A percentile compares a stretch with the other conserved stretches of the same genome.
Evolutionary conservation across 2,888 invertebrate species (phyloP).

Genomic region (Drosophila testacea): DNA sequence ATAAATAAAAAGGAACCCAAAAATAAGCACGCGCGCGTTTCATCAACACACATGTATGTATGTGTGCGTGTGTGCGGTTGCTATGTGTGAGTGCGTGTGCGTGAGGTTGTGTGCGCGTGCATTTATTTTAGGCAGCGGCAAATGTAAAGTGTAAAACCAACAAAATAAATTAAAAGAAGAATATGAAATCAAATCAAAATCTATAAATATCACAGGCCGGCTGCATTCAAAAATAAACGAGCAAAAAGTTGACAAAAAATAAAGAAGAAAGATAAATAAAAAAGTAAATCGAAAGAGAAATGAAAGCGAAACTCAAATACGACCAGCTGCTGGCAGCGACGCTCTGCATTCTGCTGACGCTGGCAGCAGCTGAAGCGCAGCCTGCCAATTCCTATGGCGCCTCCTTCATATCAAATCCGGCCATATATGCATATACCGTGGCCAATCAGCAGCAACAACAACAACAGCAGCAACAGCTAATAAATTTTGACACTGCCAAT

Average conservation of each 20-base stretch:
- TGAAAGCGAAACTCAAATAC: slow-evolving; percentile 65
- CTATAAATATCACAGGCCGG: slow-evolving; percentile 52
- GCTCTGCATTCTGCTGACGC: slow-evolving; percentile 36
- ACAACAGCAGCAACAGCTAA: slow-evolving; percentile 55
- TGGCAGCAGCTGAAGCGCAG: slow-evolving; percentile 38
- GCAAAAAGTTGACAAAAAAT: slow-evolving; percentile 31
- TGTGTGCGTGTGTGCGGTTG: slow-evolving; percentile 28
- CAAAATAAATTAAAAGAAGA: slow-evolving; percentile 35
- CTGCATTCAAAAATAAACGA: slow-evolving; percentile 42
- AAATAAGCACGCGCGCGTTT: slow-evolving; percentile 67
- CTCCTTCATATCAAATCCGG: slow-evolving; percentile 81
- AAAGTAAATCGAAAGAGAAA: slow-evolving; percentile 45
- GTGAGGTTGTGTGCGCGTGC: slow-evolving; percentile 51
- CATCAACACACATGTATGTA: slow-evolving; percentile 30
- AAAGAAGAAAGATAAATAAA: slow-evolving; percentile 6
- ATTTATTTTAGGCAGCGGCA: slow-evolving; percentile 73
- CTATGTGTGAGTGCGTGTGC: slow-evolving; percentile 28
- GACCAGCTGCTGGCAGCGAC: slow-evolving; percentile 50
- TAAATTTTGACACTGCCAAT: slow-evolving; percentile 68
- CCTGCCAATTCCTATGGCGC: slow-evolving; percentile 62
- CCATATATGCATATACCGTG: slow-evolving; percentile 79
- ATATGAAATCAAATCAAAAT: slow-evolving; percentile 41
- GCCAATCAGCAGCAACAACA: slow-evolving; percentile 68
- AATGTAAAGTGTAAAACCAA: slow-evolving; percentile 63
- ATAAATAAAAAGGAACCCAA: slow-evolving; percentile 60